Evolutionary conservation across 2,797 vertebrate genomes (phyloP).

Genomic region (Typhlichthys subterraneus): DNA sequence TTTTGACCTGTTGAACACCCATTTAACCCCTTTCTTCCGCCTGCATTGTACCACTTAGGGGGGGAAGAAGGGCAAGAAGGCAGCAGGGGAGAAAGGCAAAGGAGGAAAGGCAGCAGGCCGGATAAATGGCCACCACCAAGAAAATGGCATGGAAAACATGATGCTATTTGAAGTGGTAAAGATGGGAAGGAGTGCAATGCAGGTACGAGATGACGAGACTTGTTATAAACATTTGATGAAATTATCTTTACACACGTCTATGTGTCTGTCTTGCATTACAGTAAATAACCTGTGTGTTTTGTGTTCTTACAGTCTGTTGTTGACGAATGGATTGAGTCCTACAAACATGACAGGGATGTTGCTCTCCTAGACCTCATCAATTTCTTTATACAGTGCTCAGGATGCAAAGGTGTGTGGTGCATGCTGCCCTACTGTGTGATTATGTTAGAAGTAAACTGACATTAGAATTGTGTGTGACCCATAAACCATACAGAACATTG

Average conservation of each 20-base stretch:
- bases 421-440: background rate
- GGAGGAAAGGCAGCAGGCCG: conserved; percentile 88
- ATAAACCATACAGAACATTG: background rate
- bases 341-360: conserved; percentile 95
- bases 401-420: conserved; percentile 91
- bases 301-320: conserved; percentile 88
- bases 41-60: conserved; percentile 65
- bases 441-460: no score
- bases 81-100: conserved; percentile 89
- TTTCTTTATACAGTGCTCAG: conserved; percentile 99
- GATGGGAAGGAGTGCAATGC: conserved; percentile 98
- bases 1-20: conserved; percentile 1
- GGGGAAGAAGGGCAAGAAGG: conserved; percentile 93
- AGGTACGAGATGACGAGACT: conserved; percentile 75
- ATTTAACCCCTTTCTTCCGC: background rate
- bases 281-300: background rate
- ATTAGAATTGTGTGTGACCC: background rate
- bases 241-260: background rate
- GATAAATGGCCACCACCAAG: conserved; percentile 98
- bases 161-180: conserved; percentile 98
- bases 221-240: background rate
- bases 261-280: background rate
- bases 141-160: conserved; percentile 99
- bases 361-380: conserved; percentile 98
- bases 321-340: conserved; percentile 99